Conservation (phyloP, 2,113 vertebrate genomes). For the Isichthys henryi region DNA sequence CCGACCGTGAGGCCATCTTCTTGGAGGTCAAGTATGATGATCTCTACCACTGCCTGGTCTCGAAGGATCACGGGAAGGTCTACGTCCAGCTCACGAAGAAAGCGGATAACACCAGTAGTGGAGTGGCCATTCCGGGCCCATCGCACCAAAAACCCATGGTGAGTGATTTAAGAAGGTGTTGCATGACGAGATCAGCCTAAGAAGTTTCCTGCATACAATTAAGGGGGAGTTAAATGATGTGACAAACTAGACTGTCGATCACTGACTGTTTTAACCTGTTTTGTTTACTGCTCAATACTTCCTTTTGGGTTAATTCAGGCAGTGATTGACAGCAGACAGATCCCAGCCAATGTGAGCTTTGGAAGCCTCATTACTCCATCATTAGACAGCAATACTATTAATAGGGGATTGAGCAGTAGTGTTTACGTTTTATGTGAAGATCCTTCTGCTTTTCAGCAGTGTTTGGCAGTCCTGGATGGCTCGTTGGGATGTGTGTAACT, state of each 20-base stretch:
- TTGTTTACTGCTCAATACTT: background rate
- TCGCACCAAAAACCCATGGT: conserved; percentile 97
- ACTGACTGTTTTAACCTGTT: background rate
- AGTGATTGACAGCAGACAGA: background rate
- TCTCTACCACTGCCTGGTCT: conserved; percentile 95
- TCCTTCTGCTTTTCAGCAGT: background rate
- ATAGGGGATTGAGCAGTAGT: background rate
- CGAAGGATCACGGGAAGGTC: conserved; percentile 86
- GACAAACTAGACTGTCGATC: background rate
- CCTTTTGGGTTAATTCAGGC: background rate
- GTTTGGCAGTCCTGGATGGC: background rate
- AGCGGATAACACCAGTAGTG: conserved; percentile 78
- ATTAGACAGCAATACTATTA: background rate
- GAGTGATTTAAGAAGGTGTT: conserved; percentile 39
- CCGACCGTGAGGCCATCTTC: conserved; percentile 87
- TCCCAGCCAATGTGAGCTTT: background rate
- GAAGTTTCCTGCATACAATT: background rate
- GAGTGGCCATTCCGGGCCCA: conserved; percentile 84
- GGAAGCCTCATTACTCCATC: background rate
- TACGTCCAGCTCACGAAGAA: conserved; percentile 96
- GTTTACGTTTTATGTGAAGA: background rate
- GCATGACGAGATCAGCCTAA: background rate
- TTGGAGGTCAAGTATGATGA: conserved; percentile 93
- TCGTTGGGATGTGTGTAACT: background rate
- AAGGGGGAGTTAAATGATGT: background rate